A percentile compares a stretch with the other conserved stretches of the same genome.
These are phyloP conservation scores for Mercenaria mercenaria DNA, from an alignment of 1,140 invertebrate genomes.

Conservation along the genomic window DNA sequence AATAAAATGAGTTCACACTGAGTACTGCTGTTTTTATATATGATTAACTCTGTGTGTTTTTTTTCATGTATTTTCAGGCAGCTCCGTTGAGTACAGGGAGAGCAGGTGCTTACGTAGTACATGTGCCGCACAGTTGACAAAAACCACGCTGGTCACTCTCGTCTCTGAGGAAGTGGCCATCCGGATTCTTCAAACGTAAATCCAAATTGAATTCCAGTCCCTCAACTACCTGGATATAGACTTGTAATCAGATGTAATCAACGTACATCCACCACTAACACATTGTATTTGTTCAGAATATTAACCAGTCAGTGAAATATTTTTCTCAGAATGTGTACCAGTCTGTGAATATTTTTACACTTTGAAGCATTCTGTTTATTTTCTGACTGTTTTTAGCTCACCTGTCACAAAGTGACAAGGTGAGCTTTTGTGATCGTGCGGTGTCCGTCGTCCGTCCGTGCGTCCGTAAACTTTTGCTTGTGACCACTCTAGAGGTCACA, in stretches of 20 bases:
- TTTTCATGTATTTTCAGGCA: slow-evolving; percentile 86
- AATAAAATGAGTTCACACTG: no score
- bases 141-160: slow-evolving; percentile 79
- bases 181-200: slow-evolving; percentile 78
- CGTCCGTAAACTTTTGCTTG: no score
- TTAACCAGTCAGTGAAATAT: background rate
- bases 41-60: no score
- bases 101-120: slow-evolving; percentile 95
- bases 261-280: background rate
- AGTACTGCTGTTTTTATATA: no score
- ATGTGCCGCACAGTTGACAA: slow-evolving; percentile 85
- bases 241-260: background rate
- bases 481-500: no score
- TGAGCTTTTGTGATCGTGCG: no score
- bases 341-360: background rate
- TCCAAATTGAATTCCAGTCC: slow-evolving; percentile 60
- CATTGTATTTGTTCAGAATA: background rate
- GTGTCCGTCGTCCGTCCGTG: no score
- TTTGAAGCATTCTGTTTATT: background rate
- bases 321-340: background rate
- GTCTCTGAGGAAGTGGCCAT: slow-evolving; percentile 82
- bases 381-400: no score
- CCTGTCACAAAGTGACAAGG: no score
- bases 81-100: slow-evolving; percentile 92
- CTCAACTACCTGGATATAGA: slow-evolving; percentile 55